These are phyloP conservation scores for Drosophila affinis DNA, from an alignment of 2,888 invertebrate genomes.

Conservation along the genomic window DNA sequence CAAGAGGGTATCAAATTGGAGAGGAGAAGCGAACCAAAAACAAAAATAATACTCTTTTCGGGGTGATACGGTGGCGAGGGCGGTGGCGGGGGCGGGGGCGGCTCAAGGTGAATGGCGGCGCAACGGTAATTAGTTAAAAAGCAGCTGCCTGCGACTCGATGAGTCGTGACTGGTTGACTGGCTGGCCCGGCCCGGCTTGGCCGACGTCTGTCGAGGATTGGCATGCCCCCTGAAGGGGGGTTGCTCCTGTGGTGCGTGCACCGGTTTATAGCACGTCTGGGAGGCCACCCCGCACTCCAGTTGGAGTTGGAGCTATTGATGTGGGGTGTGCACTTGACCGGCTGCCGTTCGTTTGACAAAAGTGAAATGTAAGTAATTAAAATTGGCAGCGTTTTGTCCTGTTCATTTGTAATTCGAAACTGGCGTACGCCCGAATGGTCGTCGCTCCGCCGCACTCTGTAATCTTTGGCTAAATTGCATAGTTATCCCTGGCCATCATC, in stretches of 20 bases:
- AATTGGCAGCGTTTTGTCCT: constrained; percentile 65
- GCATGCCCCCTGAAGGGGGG: constrained; percentile 3
- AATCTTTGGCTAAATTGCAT: no score
- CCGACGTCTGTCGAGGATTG: constrained; percentile 34
- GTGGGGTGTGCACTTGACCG: constrained; percentile 61
- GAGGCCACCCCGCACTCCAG: constrained; percentile 14
- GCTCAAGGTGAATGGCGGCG: constrained; percentile 71
- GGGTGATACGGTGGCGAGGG: constrained; percentile 50
- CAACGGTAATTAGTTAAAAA: constrained; percentile 74
- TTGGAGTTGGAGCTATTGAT: background rate
- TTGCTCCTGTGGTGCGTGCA: constrained; percentile 53
- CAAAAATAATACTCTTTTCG: constrained; percentile 62
- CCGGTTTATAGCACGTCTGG: constrained; percentile 70
- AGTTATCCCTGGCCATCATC: no score
- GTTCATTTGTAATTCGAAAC: constrained; percentile 54
- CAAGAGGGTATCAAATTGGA: constrained; percentile 24
- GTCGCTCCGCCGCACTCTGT: no score
- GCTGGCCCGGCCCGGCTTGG: constrained; percentile 16
- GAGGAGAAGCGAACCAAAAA: constrained; percentile 6
- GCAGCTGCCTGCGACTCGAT: constrained; percentile 42
- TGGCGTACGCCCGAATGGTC: constrained; percentile 1
- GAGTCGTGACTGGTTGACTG: constrained; percentile 35
- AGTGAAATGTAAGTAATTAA: constrained; percentile 76
- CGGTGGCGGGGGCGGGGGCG: constrained; percentile 21
- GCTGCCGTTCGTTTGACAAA: constrained; percentile 56